Conservation (phyloP, 1,140 invertebrate species). For the Brachionus calyciflorus region DNA sequence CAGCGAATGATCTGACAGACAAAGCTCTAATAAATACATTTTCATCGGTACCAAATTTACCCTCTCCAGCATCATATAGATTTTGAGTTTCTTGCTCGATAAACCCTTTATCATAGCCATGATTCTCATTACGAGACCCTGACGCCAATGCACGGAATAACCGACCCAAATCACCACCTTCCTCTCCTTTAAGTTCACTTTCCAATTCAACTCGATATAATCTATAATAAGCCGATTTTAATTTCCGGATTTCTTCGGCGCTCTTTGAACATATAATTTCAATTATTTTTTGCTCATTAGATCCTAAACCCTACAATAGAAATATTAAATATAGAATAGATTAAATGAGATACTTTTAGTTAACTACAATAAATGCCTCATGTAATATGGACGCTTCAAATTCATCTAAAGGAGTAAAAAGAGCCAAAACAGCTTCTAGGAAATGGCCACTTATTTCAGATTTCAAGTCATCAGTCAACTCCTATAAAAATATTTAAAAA, state of each 20-base stretch:
- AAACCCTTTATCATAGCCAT: constrained; percentile 49
- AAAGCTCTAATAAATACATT: constrained; percentile 17
- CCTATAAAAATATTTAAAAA: constrained; percentile 62
- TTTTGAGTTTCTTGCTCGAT: constrained; percentile 51
- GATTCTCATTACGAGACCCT: constrained; percentile 51
- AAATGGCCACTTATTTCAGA: constrained; percentile 79
- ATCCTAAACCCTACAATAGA: not conserved
- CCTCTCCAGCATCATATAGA: constrained; percentile 48
- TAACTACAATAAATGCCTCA: constrained; percentile 49
- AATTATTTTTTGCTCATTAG: constrained; percentile 16
- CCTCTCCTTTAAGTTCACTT: constrained; percentile 59
- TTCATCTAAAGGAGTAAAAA: constrained; percentile 67
- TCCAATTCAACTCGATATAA: constrained; percentile 57
- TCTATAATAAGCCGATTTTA: constrained; percentile 48
- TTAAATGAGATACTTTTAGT: not conserved
- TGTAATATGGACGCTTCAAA: constrained; percentile 55
- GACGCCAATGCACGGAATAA: constrained; percentile 55
- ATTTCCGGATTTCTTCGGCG: not conserved
- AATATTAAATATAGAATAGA: not conserved
- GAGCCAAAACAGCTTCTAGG: constrained; percentile 76
- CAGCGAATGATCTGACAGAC: constrained; percentile 64
- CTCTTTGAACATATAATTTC: constrained; percentile 38
- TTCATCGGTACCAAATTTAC: constrained; percentile 44
- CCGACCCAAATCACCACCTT: constrained; percentile 58
- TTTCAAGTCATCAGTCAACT: constrained; percentile 77